phyloP scores from a whole-genome alignment of 92 coral and sea anemone genomes.

The Diadumene lineata region DNA sequence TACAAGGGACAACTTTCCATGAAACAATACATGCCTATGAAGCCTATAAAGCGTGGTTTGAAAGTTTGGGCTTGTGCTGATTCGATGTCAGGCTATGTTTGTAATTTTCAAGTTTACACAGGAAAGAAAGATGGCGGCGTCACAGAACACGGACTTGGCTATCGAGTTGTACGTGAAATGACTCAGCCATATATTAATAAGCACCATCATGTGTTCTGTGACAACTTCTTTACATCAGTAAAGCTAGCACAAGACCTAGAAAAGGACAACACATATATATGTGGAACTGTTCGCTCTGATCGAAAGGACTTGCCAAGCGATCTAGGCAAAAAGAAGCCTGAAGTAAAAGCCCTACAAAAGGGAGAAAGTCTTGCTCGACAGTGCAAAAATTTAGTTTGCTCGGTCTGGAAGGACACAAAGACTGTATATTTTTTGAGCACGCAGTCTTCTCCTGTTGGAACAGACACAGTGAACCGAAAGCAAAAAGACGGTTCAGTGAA shows the following conservation, averaged over 20 bases:
- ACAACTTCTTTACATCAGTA: constrained; percentile 49
- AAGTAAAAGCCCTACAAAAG: background rate
- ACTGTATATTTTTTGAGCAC: constrained; percentile 41
- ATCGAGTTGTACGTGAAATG: background rate
- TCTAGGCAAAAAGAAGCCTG: constrained; percentile 3
- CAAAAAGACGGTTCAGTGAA: constrained; percentile 30
- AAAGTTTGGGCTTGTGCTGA: constrained; percentile 3
- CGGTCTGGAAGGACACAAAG: constrained; percentile 63
- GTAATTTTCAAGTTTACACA: constrained; percentile 2
- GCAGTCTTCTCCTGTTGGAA: constrained; percentile 17
- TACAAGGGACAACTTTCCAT: constrained; percentile 4
- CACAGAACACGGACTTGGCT: constrained; percentile 7
- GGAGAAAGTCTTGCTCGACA: constrained; percentile 21
- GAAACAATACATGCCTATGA: constrained; percentile 3
- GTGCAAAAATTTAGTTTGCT: constrained; percentile 22
- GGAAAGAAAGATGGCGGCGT: background rate
- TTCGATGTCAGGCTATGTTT: background rate
- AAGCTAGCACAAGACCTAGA: constrained; percentile 40
- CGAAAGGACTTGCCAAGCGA: constrained; percentile 42
- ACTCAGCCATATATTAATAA: background rate
- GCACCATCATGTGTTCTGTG: constrained; percentile 19
- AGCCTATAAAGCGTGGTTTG: background rate
- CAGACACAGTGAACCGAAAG: constrained; percentile 11
- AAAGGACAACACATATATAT: constrained; percentile 34
- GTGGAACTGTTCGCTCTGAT: constrained; percentile 58